A percentile compares a stretch with the other conserved stretches of the same genome.
Evolutionary conservation across 2,888 invertebrate species (phyloP).

Genomic region (Macrosoma leucophasiata): DNA sequence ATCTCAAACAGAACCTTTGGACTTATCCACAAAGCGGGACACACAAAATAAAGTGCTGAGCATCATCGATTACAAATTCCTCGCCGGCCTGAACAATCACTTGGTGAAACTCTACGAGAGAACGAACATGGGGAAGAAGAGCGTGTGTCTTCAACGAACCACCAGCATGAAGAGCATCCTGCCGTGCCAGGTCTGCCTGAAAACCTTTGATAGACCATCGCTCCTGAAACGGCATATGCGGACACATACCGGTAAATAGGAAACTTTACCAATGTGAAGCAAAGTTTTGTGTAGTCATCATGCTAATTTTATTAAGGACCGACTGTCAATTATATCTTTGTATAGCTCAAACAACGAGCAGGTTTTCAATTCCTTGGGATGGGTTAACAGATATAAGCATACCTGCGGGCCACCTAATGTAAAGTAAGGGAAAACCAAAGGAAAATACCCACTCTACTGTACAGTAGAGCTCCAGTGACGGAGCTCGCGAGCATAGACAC

Average conservation of each 20-base stretch:
- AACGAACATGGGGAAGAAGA: conserved; percentile 39
- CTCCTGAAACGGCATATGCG: conserved; percentile 79
- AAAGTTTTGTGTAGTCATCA: no score
- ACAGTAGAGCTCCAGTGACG: no score
- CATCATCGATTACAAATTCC: conserved; percentile 56
- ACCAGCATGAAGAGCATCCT: conserved; percentile 48
- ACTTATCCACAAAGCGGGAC: conserved; percentile 47
- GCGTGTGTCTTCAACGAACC: conserved; percentile 29
- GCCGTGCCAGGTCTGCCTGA: conserved; percentile 78
- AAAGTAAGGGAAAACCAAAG: no score
- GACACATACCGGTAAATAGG: conserved; percentile 80
- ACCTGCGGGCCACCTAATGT: no score
- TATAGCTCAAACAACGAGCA: neutral
- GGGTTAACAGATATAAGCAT: no score
- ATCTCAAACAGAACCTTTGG: conserved; percentile 61
- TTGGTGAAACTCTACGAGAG: conserved; percentile 57
- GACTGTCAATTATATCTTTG: no score
- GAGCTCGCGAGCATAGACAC: no score
- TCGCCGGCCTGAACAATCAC: conserved; percentile 58
- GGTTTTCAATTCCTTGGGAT: no score
- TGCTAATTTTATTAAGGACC: no score
- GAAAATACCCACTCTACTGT: no score
- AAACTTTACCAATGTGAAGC: no score
- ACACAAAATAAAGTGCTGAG: conserved; percentile 41
- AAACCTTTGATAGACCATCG: conserved; percentile 81